phyloP scores from a whole-genome alignment of 2,888 invertebrate genomes.

The Leptarthrus brevirostris region DNA sequence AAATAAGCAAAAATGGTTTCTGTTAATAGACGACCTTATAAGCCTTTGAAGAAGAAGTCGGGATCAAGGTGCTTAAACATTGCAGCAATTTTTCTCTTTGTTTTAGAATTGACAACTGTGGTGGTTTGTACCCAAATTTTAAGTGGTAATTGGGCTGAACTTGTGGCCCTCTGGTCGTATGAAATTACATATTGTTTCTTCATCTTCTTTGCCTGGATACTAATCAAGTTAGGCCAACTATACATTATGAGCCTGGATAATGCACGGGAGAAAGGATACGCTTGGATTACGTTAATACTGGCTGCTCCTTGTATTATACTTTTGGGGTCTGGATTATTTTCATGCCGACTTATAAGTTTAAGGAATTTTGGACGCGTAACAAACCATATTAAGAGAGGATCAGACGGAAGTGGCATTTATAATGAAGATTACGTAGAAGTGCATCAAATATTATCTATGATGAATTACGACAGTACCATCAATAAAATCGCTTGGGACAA shows the following conservation, averaged over 20 bases:
- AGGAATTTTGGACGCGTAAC: not conserved
- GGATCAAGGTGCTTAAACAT: not conserved
- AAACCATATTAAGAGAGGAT: not conserved
- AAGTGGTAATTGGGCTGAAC: constrained; percentile 11
- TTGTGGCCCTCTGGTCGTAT: constrained; percentile 45
- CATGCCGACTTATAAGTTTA: constrained; percentile 33
- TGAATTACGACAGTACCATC: constrained; percentile 2
- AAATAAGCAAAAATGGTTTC: too few relatives aligned
- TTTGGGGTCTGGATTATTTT: not conserved
- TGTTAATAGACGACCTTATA: too few relatives aligned
- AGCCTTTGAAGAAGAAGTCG: not conserved
- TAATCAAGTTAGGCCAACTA: constrained; percentile 36
- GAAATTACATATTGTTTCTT: constrained; percentile 38
- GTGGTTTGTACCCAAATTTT: constrained; percentile 27
- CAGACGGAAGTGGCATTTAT: not conserved
- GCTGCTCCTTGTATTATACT: constrained; percentile 33
- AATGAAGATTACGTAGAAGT: not conserved
- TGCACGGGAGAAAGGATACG: not conserved
- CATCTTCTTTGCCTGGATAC: not conserved
- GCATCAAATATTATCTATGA: constrained; percentile 47
- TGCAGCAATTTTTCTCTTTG: not conserved
- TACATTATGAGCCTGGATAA: not conserved
- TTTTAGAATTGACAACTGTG: constrained; percentile 26
- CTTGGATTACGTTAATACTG: constrained; percentile 4
- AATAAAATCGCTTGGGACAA: constrained; percentile 45